Evolutionary conservation across 2,888 invertebrate species (phyloP).

Genomic region (Tridacna gigas): DNA sequence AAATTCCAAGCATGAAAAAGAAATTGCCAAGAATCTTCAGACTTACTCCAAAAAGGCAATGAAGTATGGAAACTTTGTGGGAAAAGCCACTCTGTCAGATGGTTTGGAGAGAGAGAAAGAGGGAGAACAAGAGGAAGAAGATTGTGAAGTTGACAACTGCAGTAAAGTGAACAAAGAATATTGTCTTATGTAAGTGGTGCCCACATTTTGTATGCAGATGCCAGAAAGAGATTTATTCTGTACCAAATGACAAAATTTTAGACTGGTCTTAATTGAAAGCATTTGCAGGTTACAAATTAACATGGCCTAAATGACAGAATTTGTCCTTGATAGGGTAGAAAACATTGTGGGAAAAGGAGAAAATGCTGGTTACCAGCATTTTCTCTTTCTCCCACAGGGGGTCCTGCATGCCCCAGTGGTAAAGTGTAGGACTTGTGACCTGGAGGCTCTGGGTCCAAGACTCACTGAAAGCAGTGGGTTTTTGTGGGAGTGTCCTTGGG

Average conservation of each 20-base stretch:
- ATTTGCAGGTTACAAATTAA: not conserved
- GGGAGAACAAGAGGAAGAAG: conserved; percentile 23
- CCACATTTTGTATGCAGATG: too few relatives aligned
- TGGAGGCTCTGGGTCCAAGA: too few relatives aligned
- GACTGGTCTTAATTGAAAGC: not conserved
- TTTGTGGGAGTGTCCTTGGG: too few relatives aligned
- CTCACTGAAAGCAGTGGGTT: too few relatives aligned
- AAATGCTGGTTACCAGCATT: not conserved
- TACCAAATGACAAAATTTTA: too few relatives aligned
- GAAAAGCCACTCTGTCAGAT: conserved; percentile 12
- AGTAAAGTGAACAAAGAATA: conserved; percentile 13
- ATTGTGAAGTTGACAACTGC: conserved; percentile 42
- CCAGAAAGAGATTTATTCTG: too few relatives aligned
- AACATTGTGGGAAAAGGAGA: conserved; percentile 10
- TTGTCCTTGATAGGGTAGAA: not conserved
- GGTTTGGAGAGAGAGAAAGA: conserved; percentile 56
- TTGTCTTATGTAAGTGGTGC: conserved; percentile 49
- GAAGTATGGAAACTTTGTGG: conserved; percentile 69
- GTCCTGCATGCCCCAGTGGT: too few relatives aligned
- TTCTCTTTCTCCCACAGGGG: not conserved
- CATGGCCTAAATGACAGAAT: too few relatives aligned
- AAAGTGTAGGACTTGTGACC: too few relatives aligned
- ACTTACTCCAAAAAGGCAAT: conserved; percentile 64
- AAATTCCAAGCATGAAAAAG: conserved; percentile 9
- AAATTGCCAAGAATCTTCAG: conserved; percentile 48